Evolutionary conservation across 2,888 invertebrate species (phyloP).

Genomic region (Crocallis elinguaria): DNA sequence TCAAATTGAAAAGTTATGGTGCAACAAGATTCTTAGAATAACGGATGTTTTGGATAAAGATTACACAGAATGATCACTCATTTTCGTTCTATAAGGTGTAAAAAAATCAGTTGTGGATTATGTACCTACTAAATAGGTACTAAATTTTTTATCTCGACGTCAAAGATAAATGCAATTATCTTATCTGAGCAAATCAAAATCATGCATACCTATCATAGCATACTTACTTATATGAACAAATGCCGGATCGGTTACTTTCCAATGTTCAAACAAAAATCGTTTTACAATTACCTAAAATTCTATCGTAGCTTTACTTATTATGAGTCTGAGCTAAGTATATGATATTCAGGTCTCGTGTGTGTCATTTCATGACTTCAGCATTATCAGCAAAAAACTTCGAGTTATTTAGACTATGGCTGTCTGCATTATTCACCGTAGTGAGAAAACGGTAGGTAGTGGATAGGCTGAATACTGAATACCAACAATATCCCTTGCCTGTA

Average conservation of each 20-base stretch:
- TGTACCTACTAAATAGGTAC: background rate
- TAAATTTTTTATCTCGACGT: constrained; percentile 7
- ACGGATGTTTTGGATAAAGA: background rate
- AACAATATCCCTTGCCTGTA: background rate
- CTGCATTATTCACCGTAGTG: background rate
- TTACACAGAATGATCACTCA: too few species aligned
- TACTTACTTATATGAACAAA: background rate
- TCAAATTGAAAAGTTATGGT: background rate
- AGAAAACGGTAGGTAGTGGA: constrained; percentile 4
- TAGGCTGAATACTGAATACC: background rate
- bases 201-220: background rate
- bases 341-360: too few species aligned
- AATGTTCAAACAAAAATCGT: too few species aligned
- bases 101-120: background rate
- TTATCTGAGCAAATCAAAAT: constrained; percentile 18
- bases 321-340: too few species aligned
- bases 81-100: background rate
- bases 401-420: background rate
- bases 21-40: constrained; percentile 1
- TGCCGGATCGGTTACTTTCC: background rate
- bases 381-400: background rate
- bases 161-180: constrained; percentile 22
- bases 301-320: too few species aligned
- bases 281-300: too few species aligned
- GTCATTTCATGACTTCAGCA: background rate